Percentiles rank a stretch among this genome's conserved stretches.
Conservation (phyloP, 1,140 invertebrate species). For the Calycopis cecrops region DNA sequence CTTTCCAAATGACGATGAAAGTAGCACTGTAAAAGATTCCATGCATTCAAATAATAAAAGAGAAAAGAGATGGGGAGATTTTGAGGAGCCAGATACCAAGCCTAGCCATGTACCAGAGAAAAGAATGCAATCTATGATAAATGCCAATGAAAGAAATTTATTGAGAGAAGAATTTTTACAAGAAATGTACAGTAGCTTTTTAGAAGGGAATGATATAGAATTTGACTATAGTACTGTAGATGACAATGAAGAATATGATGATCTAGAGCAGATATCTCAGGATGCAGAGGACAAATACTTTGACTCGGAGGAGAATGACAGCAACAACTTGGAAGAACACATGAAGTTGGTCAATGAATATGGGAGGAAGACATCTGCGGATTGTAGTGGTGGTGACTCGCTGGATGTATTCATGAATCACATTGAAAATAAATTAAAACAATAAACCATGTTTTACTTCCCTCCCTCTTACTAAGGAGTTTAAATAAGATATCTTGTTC, state of each 20-base stretch:
- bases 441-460: constrained; percentile 5
- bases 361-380: constrained; percentile 37
- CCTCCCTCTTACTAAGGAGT: too few relatives aligned
- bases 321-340: constrained; percentile 62
- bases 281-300: constrained; percentile 95
- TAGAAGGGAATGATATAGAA: constrained; percentile 87
- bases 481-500: too few relatives aligned
- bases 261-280: constrained; percentile 77
- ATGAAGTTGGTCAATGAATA: constrained; percentile 58
- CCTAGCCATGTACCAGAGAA: constrained; percentile 35
- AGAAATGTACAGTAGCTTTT: constrained; percentile 91
- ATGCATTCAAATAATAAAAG: constrained; percentile 1
- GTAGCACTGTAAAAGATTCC: constrained; percentile 24
- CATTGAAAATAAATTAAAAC: constrained; percentile 66
- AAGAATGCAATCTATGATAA: constrained; percentile 56
- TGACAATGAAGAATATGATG: constrained; percentile 87
- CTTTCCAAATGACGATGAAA: constrained; percentile 17
- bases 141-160: constrained; percentile 78
- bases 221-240: constrained; percentile 90
- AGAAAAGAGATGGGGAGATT: constrained; percentile 71
- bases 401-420: constrained; percentile 84
- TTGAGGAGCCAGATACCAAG: constrained; percentile 56
- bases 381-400: constrained; percentile 76
- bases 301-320: constrained; percentile 84
- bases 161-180: constrained; percentile 89